Base-by-base conservation (phyloP, 2,888 invertebrate genomes). In the Neoscelio sp. region DNA sequence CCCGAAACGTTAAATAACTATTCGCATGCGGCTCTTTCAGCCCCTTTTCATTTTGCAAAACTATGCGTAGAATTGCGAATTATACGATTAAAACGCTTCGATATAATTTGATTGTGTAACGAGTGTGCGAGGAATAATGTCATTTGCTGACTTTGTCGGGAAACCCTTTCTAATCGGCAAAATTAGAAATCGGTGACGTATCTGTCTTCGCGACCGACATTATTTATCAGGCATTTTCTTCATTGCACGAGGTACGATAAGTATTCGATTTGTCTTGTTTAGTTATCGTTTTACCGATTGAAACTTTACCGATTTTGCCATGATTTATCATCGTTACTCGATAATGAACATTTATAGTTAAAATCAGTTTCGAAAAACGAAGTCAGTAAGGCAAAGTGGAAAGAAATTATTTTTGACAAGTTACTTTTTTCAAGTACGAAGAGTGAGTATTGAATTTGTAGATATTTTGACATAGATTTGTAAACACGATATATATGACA, bases 111-210 rank as follows among this genome's bases (percentile, higher is more conserved):
- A 38, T 38, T 38, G 13, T 12, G 13, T 38, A 38, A 38, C 13
- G 17, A 7, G 18, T 12, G 35, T 33, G 15, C n/a, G 18, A 38
- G 42, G 12, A 58, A 33, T 38, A 58, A 58, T 46, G 15, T 20
- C 23, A 10, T 28, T 54, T 54, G 13, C 12, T 12, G 38, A 38
- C 6, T 26, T 30, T 65, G n/a, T 17, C 33, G 23, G 13, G 2
- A 18, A 64, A 40, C 74, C 67, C 65, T 58, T 74, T 74, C 65
- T n/a, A n/a, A n/a, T n/a, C n/a, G n/a, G 58, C 65, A 17, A 28
- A 56, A 67, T 65, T 74, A 60, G 56, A 38, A 73, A 64, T 64
- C 23, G 62, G 62, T 62, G 71, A 42, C 62, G 33, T 40, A 40
- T 54, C 70, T 60, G 20, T 42, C 46, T 26, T 52, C 54, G 38